Evolutionary conservation across 2,797 vertebrate genomes (phyloP), one percentile per base, ranked within the genome.

Genomic region (Pantherophis alleghaniensis): DNA sequence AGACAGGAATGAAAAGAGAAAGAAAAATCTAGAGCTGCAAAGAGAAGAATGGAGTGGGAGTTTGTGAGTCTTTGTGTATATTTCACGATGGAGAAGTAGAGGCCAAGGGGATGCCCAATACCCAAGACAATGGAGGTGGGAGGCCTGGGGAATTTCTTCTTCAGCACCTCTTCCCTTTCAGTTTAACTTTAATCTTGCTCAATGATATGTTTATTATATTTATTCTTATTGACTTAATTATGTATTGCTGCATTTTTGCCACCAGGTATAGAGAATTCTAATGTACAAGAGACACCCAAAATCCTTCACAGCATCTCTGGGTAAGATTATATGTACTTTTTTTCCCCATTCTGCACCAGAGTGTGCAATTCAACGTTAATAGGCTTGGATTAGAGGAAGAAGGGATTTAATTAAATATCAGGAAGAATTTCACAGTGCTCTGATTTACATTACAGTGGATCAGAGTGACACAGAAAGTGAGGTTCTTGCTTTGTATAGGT

Each of bases 281-380:
- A 93, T 22, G 1, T 13, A 92, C 94, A 94, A 94, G 96, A 96
- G 89, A 94, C 96, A 87, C 94, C 95, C 6, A 91, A 94, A 7
- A 95, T 92, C 57, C 92, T 89, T 37, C 95, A 96, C 90, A 94
- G 96, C 94, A 94, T 96, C 91, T 95, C 97, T 91, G 95, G 96
- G 97, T 97, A 95, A 97, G 91, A 87, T 79, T 16, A 0, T 4
- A n/a, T 83, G 9, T 61, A 83, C 59, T 0, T 61, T 60, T 88
- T n/a, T 7, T 32, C n/a, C 0, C 18, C 28, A 42, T 90, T 47
- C 26, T 69, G 47, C 89, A 66, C 26, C 18, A 28, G 24, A n/a
- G 89, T 51, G 16, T 66, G 12, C 47, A 20, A 53, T 83, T 51
- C 89, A 28, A 53, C 9, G 6, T 18, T 63, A 69, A 3, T 53